These are phyloP conservation scores for Lampris incognitus DNA, from an alignment of 2,113 vertebrate species.

Conservation along the genomic window DNA sequence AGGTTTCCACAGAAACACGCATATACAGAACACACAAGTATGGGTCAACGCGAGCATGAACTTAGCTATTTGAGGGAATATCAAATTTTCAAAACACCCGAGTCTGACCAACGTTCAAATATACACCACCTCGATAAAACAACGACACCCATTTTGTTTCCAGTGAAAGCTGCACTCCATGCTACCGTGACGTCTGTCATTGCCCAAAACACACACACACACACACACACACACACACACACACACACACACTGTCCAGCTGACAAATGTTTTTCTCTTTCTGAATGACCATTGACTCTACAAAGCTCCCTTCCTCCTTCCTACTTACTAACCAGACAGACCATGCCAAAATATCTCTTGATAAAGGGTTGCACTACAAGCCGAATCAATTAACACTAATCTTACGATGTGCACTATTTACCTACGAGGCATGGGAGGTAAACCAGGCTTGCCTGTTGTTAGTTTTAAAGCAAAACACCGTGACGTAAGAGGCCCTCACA, in stretches of 20 bases:
- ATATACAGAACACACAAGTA: constrained; percentile 17
- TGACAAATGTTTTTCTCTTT: constrained; percentile 51
- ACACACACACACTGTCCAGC: constrained; percentile 36
- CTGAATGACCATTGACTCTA: constrained; percentile 47
- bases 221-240: background rate
- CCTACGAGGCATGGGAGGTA: constrained; percentile 62
- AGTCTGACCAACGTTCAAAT: constrained; percentile 19
- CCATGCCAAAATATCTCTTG: constrained; percentile 73
- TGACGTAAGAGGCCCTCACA: constrained; percentile 47
- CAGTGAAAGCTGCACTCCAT: constrained; percentile 52
- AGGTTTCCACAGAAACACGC: constrained; percentile 34
- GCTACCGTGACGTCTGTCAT: constrained; percentile 54
- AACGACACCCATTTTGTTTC: constrained; percentile 42
- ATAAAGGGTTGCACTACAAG: constrained; percentile 80
- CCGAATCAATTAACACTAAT: constrained; percentile 81
- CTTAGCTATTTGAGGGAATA: background rate
- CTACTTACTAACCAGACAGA: constrained; percentile 66
- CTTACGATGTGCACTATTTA: constrained; percentile 80
- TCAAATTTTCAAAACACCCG: constrained; percentile 6
- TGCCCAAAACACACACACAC: constrained; percentile 29
- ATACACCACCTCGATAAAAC: constrained; percentile 9
- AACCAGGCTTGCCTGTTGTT: constrained; percentile 65
- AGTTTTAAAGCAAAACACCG: constrained; percentile 58
- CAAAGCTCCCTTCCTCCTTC: constrained; percentile 34
- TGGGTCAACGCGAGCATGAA: background rate